Percentiles rank a stretch among this genome's conserved stretches.
Evolutionary conservation across 2,888 invertebrate species (phyloP).

Genomic region (Papilio protenor): DNA sequence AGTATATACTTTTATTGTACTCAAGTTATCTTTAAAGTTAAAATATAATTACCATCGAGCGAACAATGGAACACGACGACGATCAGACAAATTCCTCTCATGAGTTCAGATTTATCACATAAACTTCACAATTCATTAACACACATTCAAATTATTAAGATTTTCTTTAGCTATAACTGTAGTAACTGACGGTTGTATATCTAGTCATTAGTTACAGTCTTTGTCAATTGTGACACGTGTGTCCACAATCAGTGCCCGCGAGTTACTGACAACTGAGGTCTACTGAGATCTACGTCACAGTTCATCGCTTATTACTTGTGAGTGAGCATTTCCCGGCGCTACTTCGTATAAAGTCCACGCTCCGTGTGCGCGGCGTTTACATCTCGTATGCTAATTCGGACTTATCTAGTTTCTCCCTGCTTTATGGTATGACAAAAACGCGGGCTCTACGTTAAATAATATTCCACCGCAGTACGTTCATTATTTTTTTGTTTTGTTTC

Average conservation of each 20-base stretch:
- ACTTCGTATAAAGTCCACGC: slow-evolving; percentile 68
- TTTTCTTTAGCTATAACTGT: background rate
- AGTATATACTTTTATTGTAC: background rate
- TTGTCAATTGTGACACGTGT: background rate
- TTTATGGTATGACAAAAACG: slow-evolving; percentile 20
- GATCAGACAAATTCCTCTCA: slow-evolving; percentile 17
- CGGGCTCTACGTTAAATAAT: slow-evolving; percentile 15
- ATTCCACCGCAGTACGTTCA: slow-evolving; percentile 4
- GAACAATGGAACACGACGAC: slow-evolving; percentile 29
- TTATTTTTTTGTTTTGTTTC: background rate
- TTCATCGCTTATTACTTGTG: slow-evolving; percentile 63
- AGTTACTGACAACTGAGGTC: background rate
- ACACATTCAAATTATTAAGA: background rate
- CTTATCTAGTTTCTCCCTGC: slow-evolving; percentile 33
- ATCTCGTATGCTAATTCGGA: slow-evolving; percentile 51
- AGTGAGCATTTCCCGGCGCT: slow-evolving; percentile 65
- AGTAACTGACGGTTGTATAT: background rate
- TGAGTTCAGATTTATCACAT: slow-evolving; percentile 11
- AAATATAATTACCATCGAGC: slow-evolving; percentile 33
- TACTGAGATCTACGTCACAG: slow-evolving; percentile 37
- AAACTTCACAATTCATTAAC: background rate
- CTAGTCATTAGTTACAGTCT: background rate
- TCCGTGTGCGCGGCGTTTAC: slow-evolving; percentile 62
- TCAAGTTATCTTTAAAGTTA: background rate
- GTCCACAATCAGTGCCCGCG: background rate